Conservation (phyloP, 1,140 invertebrate species). For the Marisa cornuarietis region DNA sequence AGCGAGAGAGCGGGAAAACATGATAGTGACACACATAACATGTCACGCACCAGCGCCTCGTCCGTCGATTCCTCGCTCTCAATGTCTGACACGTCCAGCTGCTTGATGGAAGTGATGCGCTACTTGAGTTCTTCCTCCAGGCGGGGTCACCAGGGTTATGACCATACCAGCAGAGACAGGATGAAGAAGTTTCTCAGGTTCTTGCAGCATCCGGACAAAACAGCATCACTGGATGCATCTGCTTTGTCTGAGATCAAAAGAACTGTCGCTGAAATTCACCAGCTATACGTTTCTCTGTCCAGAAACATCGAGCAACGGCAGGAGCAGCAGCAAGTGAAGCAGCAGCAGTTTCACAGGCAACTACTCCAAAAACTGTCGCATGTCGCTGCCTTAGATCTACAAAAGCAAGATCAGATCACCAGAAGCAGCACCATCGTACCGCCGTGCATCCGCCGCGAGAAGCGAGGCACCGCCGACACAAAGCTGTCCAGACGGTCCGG, state of each 20-base stretch:
- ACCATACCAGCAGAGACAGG: neutral
- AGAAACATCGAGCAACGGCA: slow-evolving; percentile 19
- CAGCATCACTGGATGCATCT: neutral
- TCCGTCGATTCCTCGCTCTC: slow-evolving; percentile 17
- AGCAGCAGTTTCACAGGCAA: neutral
- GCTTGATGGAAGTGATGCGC: neutral
- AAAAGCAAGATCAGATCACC: too few relatives aligned
- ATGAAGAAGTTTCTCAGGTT: slow-evolving; percentile 8
- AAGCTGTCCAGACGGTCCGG: too few relatives aligned
- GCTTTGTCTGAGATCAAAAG: slow-evolving; percentile 1
- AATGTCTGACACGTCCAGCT: slow-evolving; percentile 2
- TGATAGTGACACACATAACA: neutral
- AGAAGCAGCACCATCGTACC: too few relatives aligned
- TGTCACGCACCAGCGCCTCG: slow-evolving; percentile 1
- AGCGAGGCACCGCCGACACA: too few relatives aligned
- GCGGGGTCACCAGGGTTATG: neutral
- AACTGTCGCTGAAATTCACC: slow-evolving; percentile 25
- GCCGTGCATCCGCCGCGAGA: too few relatives aligned
- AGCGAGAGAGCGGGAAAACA: neutral
- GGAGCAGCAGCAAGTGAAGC: slow-evolving; percentile 7
- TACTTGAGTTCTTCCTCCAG: slow-evolving; percentile 8
- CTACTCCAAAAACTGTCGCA: neutral
- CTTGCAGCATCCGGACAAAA: neutral
- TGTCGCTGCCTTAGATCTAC: too few relatives aligned
- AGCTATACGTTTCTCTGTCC: slow-evolving; percentile 29